Percentiles rank a stretch among this genome's conserved stretches.
Evolutionary conservation across 2,888 invertebrate genomes (phyloP).

Genomic region (Noctua janthe): DNA sequence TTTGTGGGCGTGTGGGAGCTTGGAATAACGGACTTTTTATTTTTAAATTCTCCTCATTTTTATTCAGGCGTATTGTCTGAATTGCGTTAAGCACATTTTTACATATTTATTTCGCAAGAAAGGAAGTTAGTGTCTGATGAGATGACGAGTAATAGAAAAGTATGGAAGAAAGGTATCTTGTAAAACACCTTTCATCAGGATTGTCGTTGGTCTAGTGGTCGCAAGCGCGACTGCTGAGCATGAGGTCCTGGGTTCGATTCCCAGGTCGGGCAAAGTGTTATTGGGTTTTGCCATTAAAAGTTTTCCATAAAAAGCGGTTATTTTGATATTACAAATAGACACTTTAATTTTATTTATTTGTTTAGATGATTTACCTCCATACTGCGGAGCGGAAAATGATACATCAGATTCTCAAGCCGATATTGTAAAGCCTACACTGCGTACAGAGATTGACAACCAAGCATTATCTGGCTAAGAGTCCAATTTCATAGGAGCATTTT

Average conservation of each 20-base stretch:
- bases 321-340: too few relatives aligned
- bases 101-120: background rate
- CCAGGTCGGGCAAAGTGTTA: too few relatives aligned
- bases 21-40: background rate
- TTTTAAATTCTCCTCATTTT: background rate
- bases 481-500: conserved; percentile 18
- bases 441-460: background rate
- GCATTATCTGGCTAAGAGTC: background rate
- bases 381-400: background rate
- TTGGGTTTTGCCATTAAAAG: too few relatives aligned
- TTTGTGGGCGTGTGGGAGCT: conserved; percentile 1
- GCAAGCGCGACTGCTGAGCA: too few relatives aligned
- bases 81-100: background rate
- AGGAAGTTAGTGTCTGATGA: background rate
- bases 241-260: too few relatives aligned
- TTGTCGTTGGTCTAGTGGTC: too few relatives aligned
- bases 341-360: too few relatives aligned
- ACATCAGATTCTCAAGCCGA: background rate
- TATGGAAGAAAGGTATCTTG: background rate
- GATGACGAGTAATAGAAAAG: background rate
- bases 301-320: too few relatives aligned
- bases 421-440: background rate
- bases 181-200: too few relatives aligned
- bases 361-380: too few relatives aligned
- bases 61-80: background rate